Conservation (phyloP, 2,113 vertebrate genomes). For the Calcarius ornatus region DNA sequence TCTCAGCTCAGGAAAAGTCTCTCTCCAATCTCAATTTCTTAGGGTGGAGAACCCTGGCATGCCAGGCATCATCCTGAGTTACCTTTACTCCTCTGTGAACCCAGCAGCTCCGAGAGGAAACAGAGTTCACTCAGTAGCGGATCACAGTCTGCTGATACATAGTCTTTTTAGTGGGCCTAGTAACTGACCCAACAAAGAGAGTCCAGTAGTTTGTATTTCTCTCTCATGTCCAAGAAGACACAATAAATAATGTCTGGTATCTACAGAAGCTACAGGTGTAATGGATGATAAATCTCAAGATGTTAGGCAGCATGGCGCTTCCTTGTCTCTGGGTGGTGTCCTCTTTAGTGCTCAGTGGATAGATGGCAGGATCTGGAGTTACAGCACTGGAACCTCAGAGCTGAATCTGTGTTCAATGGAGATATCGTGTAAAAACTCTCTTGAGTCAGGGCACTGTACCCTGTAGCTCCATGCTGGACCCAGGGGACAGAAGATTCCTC, state of each 20-base stretch:
- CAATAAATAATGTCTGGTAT: background rate
- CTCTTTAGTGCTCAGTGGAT: background rate
- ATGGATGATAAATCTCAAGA: background rate
- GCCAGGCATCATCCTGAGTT: background rate
- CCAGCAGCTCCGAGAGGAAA: background rate
- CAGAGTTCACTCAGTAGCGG: background rate
- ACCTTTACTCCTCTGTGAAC: background rate
- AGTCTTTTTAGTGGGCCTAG: background rate
- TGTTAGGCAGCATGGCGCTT: background rate
- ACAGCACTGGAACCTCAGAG: background rate
- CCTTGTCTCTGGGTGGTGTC: background rate
- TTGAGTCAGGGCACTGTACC: background rate
- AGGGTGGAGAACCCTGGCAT: background rate
- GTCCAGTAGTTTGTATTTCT: background rate
- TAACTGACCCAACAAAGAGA: background rate
- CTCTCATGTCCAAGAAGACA: background rate
- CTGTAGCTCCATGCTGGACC: background rate
- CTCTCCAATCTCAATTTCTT: background rate
- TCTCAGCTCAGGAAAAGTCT: background rate
- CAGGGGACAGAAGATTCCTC: background rate
- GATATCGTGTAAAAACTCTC: background rate
- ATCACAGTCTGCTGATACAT: background rate
- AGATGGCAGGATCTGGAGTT: background rate
- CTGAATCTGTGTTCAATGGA: background rate
- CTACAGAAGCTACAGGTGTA: background rate